Base-by-base conservation (phyloP, 1,140 invertebrate species). In the Atopsyche davidsoni region DNA sequence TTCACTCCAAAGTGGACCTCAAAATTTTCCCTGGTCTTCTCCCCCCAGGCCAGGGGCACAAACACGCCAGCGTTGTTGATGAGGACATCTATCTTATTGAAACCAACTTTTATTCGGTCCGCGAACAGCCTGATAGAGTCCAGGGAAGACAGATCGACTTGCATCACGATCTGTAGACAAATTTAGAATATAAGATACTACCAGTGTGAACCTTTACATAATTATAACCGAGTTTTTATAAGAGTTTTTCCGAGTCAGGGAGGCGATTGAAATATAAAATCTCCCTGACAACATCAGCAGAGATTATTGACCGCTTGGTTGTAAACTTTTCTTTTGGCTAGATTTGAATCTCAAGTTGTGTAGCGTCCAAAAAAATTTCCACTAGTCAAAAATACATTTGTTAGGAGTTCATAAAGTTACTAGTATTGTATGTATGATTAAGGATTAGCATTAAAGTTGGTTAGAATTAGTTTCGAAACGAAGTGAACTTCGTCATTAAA, bases 1-100 rank as follows among this genome's bases (percentile, higher is more conserved):
- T 86, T 86, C 0, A 82, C 75, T 18, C 78, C 82, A 63, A 86
- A 81, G 63, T 86, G 80, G 36, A 82, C 76, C 69, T 91, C 87
- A 65, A 83, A 83, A 1, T 83, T 84, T 64, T 91, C 86, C 57
- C 73, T 63, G 3, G 85, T 89, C 23, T 67, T 66, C 1, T 64
- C 58, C n/a, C 71, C 61, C 40, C 70, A 57, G 39, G 64, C 69
- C 2, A 70, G 50, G 10, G 79, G 76, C 38, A 77, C 70, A 42
- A 75, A 76, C 1, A 85, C 74, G 7, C 84, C 85, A 28, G 87
- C 87, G 67, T 90, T 89, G 62, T 89, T 87, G 21, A 91, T 79
- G 2, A 91, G 65, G 23, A 86, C 77, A 66, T 91, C 74, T 50
- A 91, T 75, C 57, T 78, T 64, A 1, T 69, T 59, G 63, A 82